Conservation (phyloP, 1,140 invertebrate species). For the Pinna nobilis region DNA sequence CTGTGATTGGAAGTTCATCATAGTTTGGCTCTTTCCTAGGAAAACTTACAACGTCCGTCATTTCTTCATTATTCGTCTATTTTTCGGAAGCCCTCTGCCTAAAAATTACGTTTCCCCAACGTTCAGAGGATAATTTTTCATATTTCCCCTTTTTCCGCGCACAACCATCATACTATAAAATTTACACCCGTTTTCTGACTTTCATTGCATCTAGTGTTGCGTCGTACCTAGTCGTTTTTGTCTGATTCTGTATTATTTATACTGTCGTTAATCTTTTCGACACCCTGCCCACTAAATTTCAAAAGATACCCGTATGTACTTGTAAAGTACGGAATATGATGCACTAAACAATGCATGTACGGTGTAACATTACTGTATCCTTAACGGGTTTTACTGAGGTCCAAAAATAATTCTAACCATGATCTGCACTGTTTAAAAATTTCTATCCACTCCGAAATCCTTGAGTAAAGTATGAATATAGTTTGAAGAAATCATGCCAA, state of each 20-base stretch:
- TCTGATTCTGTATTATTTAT: conserved; percentile 5
- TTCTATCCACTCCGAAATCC: too few relatives aligned
- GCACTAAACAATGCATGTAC: conserved; percentile 4
- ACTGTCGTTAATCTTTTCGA: conserved; percentile 10
- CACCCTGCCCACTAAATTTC: conserved; percentile 8
- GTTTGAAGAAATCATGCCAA: conserved; percentile 3
- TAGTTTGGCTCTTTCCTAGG: too few relatives aligned
- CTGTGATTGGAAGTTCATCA: too few relatives aligned
- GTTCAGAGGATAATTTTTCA: too few relatives aligned
- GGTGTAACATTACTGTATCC: conserved; percentile 1
- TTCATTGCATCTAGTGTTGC: not conserved
- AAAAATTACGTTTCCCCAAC: too few relatives aligned
- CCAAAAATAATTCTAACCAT: not conserved
- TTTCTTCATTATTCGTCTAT: too few relatives aligned
- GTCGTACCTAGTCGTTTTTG: conserved; percentile 8
- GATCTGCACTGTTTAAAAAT: too few relatives aligned
- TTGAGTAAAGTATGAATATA: too few relatives aligned
- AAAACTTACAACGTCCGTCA: too few relatives aligned
- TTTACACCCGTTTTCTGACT: conserved; percentile 11
- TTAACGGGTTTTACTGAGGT: not conserved
- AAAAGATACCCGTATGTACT: conserved; percentile 5
- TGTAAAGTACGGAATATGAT: conserved; percentile 5
- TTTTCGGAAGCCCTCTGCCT: too few relatives aligned
- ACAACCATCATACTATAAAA: not conserved
- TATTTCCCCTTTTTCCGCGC: not conserved